Evolutionary conservation across 2,888 invertebrate species (phyloP).

Genomic region (Coleophora flavipennella): DNA sequence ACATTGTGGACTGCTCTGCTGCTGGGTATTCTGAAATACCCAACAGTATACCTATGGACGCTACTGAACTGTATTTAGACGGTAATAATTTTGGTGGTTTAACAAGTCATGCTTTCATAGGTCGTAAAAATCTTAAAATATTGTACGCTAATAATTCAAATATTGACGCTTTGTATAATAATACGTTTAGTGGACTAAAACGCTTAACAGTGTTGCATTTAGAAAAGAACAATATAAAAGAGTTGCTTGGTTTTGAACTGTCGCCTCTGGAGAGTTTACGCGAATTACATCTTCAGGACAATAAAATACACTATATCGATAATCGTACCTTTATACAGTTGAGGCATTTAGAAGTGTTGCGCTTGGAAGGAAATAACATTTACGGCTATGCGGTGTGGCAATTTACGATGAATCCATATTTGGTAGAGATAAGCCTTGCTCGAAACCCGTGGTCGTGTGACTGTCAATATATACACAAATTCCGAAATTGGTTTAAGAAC

Average conservation of each 20-base stretch:
- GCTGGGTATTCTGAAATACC: conserved; percentile 88
- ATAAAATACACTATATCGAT: conserved; percentile 85
- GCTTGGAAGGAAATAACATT: conserved; percentile 88
- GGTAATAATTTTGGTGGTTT: conserved; percentile 92
- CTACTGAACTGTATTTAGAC: conserved; percentile 94
- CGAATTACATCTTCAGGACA: conserved; percentile 90
- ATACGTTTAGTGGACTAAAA: conserved; percentile 90
- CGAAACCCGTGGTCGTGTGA: conserved; percentile 94
- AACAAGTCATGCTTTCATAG: conserved; percentile 91
- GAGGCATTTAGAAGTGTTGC: conserved; percentile 86
- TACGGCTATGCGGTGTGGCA: conserved; percentile 90
- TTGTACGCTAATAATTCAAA: conserved; percentile 92
- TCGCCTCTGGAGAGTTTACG: conserved; percentile 85
- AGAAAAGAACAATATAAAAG: conserved; percentile 87
- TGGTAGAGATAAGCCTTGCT: conserved; percentile 87
- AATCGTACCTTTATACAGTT: conserved; percentile 88
- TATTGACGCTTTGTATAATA: conserved; percentile 87
- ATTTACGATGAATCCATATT: conserved; percentile 85
- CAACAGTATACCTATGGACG: conserved; percentile 93
- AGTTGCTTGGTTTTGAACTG: conserved; percentile 87
- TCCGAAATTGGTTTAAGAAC: conserved; percentile 84
- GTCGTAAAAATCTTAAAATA: conserved; percentile 89
- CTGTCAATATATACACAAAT: conserved; percentile 86
- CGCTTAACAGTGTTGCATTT: conserved; percentile 86
- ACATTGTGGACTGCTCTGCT: conserved; percentile 92